These are phyloP conservation scores for Buceros bicornis DNA, from an alignment of 2,797 vertebrate genomes.

Conservation along the genomic window DNA sequence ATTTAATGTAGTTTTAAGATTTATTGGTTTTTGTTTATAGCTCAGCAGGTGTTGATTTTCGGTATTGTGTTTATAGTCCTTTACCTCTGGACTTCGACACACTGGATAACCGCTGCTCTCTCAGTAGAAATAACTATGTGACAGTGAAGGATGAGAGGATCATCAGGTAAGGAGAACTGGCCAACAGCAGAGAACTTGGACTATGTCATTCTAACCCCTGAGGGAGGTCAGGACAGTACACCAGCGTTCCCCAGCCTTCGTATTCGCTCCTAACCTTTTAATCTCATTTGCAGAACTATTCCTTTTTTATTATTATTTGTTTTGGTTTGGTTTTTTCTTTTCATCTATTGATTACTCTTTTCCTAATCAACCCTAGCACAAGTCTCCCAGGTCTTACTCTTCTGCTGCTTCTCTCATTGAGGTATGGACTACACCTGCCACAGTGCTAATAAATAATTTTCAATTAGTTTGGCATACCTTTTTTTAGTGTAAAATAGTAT, in stretches of 20 bases:
- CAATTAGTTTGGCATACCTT: neutral
- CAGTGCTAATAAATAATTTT: neutral
- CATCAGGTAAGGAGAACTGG: neutral
- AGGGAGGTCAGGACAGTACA: neutral
- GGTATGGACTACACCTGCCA: neutral
- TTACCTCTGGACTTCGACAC: neutral
- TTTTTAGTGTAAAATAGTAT: neutral
- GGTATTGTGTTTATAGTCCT: neutral
- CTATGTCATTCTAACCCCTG: neutral
- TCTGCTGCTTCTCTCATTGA: neutral
- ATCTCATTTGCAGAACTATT: neutral
- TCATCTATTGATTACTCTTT: neutral
- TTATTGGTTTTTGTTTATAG: conserved; percentile 2
- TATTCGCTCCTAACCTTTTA: neutral
- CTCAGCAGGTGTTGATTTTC: conserved; percentile 1
- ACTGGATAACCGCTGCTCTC: neutral
- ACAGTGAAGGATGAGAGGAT: neutral
- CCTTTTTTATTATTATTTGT: neutral
- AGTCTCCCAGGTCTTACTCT: neutral
- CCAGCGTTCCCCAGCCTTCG: neutral
- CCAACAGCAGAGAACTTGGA: neutral
- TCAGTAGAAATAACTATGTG: neutral
- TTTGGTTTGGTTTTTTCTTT: neutral
- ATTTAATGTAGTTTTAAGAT: neutral
- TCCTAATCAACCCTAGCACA: neutral